Evolutionary conservation across 2,888 invertebrate genomes (phyloP).

Genomic region (Catocala fraxini): DNA sequence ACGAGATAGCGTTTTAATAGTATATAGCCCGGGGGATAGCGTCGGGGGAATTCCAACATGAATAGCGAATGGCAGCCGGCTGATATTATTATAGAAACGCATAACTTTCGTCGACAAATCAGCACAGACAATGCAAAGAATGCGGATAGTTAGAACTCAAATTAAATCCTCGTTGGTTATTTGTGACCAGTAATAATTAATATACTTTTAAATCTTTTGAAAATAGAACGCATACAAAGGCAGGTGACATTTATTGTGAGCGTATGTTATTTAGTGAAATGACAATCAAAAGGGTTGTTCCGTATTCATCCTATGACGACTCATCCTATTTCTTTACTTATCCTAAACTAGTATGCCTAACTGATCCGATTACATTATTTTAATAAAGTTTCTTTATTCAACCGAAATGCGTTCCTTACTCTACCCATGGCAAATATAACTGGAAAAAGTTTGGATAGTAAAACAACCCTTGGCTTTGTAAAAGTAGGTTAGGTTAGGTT

Average conservation of each 20-base stretch:
- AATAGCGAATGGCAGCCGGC: constrained; percentile 17
- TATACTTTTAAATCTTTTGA: constrained; percentile 1
- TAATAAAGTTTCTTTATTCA: no score
- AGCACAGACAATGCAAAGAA: constrained; percentile 12
- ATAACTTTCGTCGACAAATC: constrained; percentile 23
- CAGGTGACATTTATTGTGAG: neutral
- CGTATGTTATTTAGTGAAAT: neutral
- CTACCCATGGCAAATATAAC: no score
- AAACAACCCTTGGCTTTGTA: no score
- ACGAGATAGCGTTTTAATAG: constrained; percentile 24
- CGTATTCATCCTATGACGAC: no score
- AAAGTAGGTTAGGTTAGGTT: no score
- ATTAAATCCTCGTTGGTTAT: constrained; percentile 1
- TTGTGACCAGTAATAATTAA: neutral
- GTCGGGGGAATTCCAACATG: constrained; percentile 34
- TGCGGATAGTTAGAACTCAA: neutral
- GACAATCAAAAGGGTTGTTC: neutral
- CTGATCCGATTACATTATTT: no score
- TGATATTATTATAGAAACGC: constrained; percentile 29
- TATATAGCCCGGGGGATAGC: constrained; percentile 29
- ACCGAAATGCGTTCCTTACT: no score
- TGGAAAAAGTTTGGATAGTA: no score
- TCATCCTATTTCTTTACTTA: no score
- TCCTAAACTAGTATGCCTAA: no score
- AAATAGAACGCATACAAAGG: constrained; percentile 8